Conservation (phyloP, 2,113 vertebrate genomes). For the Cygnus buccinator region DNA sequence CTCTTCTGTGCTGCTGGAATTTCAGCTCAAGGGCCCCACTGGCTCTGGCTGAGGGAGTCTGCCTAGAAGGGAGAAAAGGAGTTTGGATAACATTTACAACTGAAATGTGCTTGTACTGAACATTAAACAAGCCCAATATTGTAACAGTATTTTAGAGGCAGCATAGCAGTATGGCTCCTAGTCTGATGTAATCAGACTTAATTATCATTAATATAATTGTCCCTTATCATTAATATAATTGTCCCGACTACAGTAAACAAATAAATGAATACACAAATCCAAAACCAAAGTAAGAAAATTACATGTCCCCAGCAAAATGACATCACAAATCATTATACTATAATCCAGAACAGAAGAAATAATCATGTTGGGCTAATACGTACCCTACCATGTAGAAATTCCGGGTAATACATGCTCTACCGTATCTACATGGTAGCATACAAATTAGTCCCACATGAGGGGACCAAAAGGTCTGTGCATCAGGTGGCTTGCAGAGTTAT, state of each 20-base stretch:
- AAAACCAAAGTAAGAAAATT: background rate
- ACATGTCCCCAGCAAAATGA: background rate
- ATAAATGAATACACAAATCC: too few species aligned
- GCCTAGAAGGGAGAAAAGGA: background rate
- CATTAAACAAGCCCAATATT: background rate
- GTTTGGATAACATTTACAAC: background rate
- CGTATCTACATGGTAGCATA: background rate
- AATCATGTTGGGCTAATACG: background rate
- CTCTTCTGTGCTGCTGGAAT: background rate
- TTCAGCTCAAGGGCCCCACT: background rate
- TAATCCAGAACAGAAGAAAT: background rate
- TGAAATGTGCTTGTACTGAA: rapidly evolving
- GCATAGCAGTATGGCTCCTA: background rate
- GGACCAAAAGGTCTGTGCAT: background rate
- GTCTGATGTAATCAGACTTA: background rate
- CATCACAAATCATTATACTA: background rate
- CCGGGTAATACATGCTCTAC: background rate
- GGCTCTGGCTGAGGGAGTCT: background rate
- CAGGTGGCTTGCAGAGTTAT: background rate
- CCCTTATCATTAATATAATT: background rate
- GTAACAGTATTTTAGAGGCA: background rate
- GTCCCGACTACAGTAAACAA: background rate
- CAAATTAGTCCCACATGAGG: background rate
- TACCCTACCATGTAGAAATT: background rate
- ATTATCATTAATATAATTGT: background rate